Percentiles rank a stretch among this genome's conserved stretches.
phyloP scores from a whole-genome alignment of 2,888 invertebrate genomes.

The Eristalinus sepulchralis region DNA sequence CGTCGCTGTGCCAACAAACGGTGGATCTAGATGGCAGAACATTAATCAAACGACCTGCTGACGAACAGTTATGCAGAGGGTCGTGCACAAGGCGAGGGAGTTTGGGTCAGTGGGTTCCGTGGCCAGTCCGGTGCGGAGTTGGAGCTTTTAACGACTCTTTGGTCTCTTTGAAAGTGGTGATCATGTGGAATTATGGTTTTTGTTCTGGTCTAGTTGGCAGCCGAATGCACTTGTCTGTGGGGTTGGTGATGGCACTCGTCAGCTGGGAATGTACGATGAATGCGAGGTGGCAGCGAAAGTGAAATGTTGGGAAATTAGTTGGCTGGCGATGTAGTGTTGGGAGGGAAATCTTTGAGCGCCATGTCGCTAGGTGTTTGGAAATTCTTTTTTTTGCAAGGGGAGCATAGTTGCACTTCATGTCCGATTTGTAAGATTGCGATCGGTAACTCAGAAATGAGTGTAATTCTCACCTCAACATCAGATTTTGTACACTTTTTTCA shows the following conservation, averaged over 20 bases:
- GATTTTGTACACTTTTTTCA: too few relatives aligned
- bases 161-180: background rate
- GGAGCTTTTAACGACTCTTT: background rate
- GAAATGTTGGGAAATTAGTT: too few relatives aligned
- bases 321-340: too few relatives aligned
- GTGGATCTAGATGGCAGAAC: background rate
- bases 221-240: background rate
- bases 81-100: background rate
- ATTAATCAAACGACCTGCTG: slow-evolving; percentile 44
- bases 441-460: too few relatives aligned
- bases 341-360: too few relatives aligned
- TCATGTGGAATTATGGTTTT: slow-evolving; percentile 7
- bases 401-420: too few relatives aligned
- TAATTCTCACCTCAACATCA: too few relatives aligned
- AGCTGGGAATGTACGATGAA: too few relatives aligned
- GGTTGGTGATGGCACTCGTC: background rate
- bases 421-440: too few relatives aligned
- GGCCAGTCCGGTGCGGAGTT: slow-evolving; percentile 10
- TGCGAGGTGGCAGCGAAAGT: too few relatives aligned
- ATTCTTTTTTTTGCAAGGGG: too few relatives aligned
- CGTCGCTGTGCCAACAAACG: background rate
- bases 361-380: too few relatives aligned
- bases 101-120: slow-evolving; percentile 28
- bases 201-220: background rate
- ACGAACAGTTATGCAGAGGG: slow-evolving; percentile 35